phyloP scores from a whole-genome alignment of 2,888 invertebrate species.

The Erebia epiphron region DNA sequence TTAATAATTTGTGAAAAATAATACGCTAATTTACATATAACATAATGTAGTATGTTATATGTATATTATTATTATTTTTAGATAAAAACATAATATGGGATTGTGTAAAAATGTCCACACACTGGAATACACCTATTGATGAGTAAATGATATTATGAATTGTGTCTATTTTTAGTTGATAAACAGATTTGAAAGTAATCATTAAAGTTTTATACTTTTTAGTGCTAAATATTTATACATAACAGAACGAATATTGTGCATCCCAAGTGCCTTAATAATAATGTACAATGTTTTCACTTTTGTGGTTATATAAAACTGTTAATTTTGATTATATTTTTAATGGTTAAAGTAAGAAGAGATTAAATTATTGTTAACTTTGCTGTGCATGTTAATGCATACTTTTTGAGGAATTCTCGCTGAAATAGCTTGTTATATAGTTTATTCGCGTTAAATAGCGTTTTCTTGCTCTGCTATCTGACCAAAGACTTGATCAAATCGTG shows the following conservation, averaged over 20 bases:
- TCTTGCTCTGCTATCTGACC: slow-evolving; percentile 1
- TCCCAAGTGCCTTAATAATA: slow-evolving; percentile 79
- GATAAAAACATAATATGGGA: not conserved
- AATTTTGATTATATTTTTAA: slow-evolving; percentile 69
- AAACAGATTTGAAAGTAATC: slow-evolving; percentile 50
- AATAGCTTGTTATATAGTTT: slow-evolving; percentile 40
- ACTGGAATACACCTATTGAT: slow-evolving; percentile 49
- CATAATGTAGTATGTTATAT: not conserved
- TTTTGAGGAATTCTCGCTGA: slow-evolving; percentile 46
- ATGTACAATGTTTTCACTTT: slow-evolving; percentile 75
- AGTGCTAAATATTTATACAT: slow-evolving; percentile 78
- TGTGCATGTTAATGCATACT: slow-evolving; percentile 68
- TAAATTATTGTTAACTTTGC: slow-evolving; percentile 82
- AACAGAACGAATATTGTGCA: slow-evolving; percentile 68
- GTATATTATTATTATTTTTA: no score
- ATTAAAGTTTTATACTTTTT: slow-evolving; percentile 64
- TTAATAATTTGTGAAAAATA: not conserved
- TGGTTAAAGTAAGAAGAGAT: slow-evolving; percentile 78
- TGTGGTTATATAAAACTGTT: slow-evolving; percentile 77
- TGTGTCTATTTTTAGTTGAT: slow-evolving; percentile 38
- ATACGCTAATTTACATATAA: no score
- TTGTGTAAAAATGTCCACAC: not conserved
- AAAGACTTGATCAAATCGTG: not conserved
- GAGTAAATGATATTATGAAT: slow-evolving; percentile 56
- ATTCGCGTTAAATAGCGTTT: slow-evolving; percentile 1